Conservation (phyloP, 1,140 invertebrate species). For the Drosophila sulfurigaster region DNA sequence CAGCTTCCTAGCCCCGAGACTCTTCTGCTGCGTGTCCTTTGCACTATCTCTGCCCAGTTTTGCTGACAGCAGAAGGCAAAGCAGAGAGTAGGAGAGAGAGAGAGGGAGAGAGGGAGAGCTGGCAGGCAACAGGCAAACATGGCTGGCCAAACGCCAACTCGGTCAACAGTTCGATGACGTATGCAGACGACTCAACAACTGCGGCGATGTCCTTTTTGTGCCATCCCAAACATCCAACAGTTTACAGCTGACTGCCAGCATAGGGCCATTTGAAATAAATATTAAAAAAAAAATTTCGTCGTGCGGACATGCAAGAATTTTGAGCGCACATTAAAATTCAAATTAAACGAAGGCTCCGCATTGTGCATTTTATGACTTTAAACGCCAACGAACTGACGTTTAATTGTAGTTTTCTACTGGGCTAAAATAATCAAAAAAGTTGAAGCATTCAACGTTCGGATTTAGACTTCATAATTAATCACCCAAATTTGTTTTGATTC, state of each 20-base stretch:
- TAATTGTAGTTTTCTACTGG: neutral
- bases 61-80: constrained; percentile 59
- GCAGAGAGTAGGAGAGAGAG: neutral
- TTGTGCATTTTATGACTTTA: constrained; percentile 44
- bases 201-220: constrained; percentile 45
- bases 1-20: constrained; percentile 52
- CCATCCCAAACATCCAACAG: constrained; percentile 1
- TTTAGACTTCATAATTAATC: too few species aligned
- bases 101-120: neutral
- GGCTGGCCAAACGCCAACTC: constrained; percentile 76
- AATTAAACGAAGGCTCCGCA: constrained; percentile 60
- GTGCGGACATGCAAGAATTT: constrained; percentile 52
- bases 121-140: constrained; percentile 52
- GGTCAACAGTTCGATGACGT: constrained; percentile 83
- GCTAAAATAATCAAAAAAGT: neutral
- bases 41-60: constrained; percentile 69
- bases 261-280: constrained; percentile 64
- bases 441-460: neutral
- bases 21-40: constrained; percentile 48
- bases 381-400: constrained; percentile 11
- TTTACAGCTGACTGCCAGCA: constrained; percentile 13
- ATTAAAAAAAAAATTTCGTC: constrained; percentile 64
- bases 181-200: constrained; percentile 66
- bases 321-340: constrained; percentile 69
- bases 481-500: too few species aligned